A percentile compares a stretch with the other conserved stretches of the same genome.
Evolutionary conservation across 1,140 invertebrate genomes (phyloP).

Genomic region (Panonychus citri): DNA sequence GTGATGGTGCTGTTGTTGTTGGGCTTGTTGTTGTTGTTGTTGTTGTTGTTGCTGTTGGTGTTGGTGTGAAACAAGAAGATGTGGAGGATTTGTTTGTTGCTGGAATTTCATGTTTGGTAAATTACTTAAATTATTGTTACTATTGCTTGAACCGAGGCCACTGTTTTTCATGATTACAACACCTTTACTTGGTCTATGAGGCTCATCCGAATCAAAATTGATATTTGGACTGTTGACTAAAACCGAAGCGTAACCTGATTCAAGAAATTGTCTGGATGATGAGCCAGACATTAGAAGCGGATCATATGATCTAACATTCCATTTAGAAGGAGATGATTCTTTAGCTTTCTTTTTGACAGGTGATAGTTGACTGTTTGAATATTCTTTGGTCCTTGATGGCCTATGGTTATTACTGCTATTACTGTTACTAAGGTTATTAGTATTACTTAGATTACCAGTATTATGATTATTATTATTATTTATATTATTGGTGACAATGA

Average conservation of each 20-base stretch:
- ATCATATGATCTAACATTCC: conserved; percentile 7
- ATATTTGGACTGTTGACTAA: neutral
- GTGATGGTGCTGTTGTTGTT: neutral
- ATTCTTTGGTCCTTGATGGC: neutral
- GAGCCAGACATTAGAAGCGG: neutral
- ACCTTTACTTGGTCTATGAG: neutral
- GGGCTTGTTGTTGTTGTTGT: neutral
- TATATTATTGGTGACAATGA: neutral
- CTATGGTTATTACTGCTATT: neutral
- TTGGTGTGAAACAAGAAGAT: neutral
- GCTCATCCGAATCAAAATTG: neutral
- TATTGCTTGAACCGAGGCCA: neutral
- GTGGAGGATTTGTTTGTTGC: neutral
- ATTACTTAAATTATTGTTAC: neutral
- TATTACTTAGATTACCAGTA: too few species aligned
- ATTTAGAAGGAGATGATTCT: conserved; percentile 65
- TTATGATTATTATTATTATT: neutral
- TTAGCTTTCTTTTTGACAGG: conserved; percentile 96
- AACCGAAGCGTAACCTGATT: conserved; percentile 1
- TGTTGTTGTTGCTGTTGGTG: neutral
- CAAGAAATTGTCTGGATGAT: neutral
- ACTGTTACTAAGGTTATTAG: neutral
- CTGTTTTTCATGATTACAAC: neutral
- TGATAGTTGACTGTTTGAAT: conserved; percentile 39
- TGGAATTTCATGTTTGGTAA: neutral